These are phyloP conservation scores for Lutraria rhynchaena DNA, from an alignment of 1,140 invertebrate species.

Conservation along the genomic window DNA sequence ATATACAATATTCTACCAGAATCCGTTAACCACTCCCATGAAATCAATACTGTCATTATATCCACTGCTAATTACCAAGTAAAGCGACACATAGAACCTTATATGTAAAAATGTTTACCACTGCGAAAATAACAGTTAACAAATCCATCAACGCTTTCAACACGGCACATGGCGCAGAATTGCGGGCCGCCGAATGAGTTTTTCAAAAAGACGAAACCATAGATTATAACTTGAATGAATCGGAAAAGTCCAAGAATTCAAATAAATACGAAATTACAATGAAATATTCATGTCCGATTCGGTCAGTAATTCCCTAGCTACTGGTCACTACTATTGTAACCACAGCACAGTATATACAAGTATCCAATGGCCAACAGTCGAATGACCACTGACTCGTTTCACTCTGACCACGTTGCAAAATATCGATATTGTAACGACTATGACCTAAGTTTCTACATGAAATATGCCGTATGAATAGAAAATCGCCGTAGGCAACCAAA, in stretches of 20 bases:
- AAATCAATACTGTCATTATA: conserved; percentile 14
- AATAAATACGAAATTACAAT: conserved; percentile 6
- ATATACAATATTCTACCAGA: too few relatives aligned
- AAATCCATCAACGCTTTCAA: not conserved
- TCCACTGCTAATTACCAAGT: conserved; percentile 10
- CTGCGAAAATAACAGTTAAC: too few relatives aligned
- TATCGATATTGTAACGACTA: conserved; percentile 55
- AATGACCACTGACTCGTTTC: conserved; percentile 15
- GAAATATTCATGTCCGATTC: conserved; percentile 40
- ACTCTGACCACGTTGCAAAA: conserved; percentile 48
- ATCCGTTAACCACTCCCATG: not conserved
- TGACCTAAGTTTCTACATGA: conserved; percentile 55
- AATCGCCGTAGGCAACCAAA: conserved; percentile 33
- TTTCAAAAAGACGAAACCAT: too few relatives aligned
- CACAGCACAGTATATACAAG: conserved; percentile 22
- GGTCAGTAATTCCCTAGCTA: conserved; percentile 48
- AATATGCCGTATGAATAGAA: conserved; percentile 45
- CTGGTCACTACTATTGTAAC: conserved; percentile 22
- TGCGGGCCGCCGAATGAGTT: not conserved
- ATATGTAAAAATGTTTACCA: too few relatives aligned
- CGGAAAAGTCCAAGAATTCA: too few relatives aligned
- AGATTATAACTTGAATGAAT: too few relatives aligned
- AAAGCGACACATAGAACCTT: not conserved
- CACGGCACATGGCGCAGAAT: not conserved
- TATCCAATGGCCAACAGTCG: conserved; percentile 48